phyloP scores from a whole-genome alignment of 2,888 invertebrate species.

The Drosophila kambysellisi region DNA sequence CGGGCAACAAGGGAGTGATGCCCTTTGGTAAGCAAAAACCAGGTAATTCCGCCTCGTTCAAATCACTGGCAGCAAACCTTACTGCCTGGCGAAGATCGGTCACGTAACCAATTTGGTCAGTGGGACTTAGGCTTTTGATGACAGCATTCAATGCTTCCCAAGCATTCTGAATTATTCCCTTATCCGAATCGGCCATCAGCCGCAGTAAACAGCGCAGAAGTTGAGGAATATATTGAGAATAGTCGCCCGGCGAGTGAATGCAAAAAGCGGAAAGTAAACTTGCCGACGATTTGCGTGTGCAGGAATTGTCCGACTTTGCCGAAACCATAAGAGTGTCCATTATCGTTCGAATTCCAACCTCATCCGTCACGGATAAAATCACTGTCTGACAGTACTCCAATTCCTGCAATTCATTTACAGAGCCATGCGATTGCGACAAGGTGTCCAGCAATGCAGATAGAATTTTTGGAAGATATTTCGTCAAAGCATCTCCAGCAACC shows the following conservation, averaged over 20 bases:
- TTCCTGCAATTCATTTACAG: conserved; percentile 89
- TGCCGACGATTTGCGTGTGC: conserved; percentile 92
- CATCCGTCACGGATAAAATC: conserved; percentile 95
- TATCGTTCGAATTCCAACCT: conserved; percentile 93
- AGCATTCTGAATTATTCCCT: conserved; percentile 92
- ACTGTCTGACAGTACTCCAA: conserved; percentile 97
- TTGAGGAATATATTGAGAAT: conserved; percentile 94
- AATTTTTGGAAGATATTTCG: conserved; percentile 95
- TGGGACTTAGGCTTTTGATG: conserved; percentile 93
- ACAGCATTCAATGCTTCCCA: conserved; percentile 97
- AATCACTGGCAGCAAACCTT: conserved; percentile 94
- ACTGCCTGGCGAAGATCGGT: conserved; percentile 96
- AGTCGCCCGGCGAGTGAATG: conserved; percentile 94
- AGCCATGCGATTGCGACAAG: conserved; percentile 89
- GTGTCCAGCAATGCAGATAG: conserved; percentile 94
- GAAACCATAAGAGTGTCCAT: conserved; percentile 94
- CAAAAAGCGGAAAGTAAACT: conserved; percentile 96
- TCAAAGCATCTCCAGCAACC: conserved; percentile 96
- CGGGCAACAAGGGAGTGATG: conserved; percentile 96
- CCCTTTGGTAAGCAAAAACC: conserved; percentile 98
- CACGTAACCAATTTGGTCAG: conserved; percentile 94
- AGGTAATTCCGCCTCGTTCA: conserved; percentile 92
- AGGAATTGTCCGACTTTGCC: conserved; percentile 88
- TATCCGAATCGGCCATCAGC: conserved; percentile 93
- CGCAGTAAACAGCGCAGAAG: conserved; percentile 94